Evolutionary conservation across 1,140 invertebrate genomes (phyloP), one percentile per base, ranked within the genome.

Genomic region (Papilio machaon): DNA sequence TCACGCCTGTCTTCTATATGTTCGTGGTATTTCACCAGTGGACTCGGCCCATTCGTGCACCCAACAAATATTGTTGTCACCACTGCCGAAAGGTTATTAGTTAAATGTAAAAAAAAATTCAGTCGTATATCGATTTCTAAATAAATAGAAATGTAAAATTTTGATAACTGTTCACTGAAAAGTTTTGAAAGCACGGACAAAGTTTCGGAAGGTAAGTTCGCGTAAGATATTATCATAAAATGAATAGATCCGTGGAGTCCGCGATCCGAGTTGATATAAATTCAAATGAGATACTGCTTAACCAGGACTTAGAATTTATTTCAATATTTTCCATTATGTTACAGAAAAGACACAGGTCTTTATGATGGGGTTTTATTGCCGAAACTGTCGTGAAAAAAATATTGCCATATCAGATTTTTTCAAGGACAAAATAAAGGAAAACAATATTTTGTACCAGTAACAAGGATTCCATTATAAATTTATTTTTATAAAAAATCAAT

Each of bases 151-250:
- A 70, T 13, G 10, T 11, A 2, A 35, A 70, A 35, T 35, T 38
- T 13, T 70, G 60, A 35, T 35, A 35, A 70, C 60, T 64, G 19
- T 35, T 30, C 23, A 64, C 64, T 70, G 23, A 10, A 70, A 70
- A 70, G 10, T 70, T 70, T 13, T 70, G 64, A 35, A 60, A 60
- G 10, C 11, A 35, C 3, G 13, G 13, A 11, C 30, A 70, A 70
- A 70, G 64, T 70, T 70, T 70, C 30, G 30, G 64, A 19, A 64
- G 60, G 60, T 64, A 64, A 2, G 64, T 70, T 70, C 64, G 64
- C 35, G 30, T 70, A 70, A 70, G 64, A 70, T 70, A 70, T 70
- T 70, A 70, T 70, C 64, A 70, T 70, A 70, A 70, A 70, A 70
- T 70, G 64, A 70, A 70, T 70, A 70, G 64, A 70, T 30, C 23